Evolutionary conservation across 1,140 invertebrate genomes (phyloP).

Genomic region (Drosophila ironensis): DNA sequence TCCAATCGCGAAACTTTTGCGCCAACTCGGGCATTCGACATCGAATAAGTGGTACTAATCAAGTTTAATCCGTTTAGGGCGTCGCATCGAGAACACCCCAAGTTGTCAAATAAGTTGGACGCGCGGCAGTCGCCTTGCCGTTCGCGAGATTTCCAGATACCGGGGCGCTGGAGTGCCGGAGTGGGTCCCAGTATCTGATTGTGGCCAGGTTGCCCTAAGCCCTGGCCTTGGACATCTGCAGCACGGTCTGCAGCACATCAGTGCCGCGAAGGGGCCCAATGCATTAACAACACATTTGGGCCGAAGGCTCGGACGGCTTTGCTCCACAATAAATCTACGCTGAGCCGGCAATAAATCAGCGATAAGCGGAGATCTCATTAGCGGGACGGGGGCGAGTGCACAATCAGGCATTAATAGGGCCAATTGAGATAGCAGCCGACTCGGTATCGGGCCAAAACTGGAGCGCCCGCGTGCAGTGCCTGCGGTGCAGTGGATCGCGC

Average conservation of each 20-base stretch:
- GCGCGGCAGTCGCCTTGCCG: too few relatives aligned
- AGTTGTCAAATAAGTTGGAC: too few relatives aligned
- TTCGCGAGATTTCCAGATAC: too few relatives aligned
- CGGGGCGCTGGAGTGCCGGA: too few relatives aligned
- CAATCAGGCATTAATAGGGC: background rate
- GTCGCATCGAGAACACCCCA: too few relatives aligned
- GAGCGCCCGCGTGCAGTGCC: background rate
- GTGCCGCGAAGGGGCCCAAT: background rate
- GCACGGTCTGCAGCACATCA: too few relatives aligned
- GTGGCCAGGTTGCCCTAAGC: too few relatives aligned
- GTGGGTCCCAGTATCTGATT: too few relatives aligned
- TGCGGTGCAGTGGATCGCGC: background rate
- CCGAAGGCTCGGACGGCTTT: background rate
- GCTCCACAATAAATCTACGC: background rate
- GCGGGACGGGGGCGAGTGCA: background rate
- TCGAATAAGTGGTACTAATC: too few relatives aligned
- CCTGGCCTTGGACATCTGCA: too few relatives aligned
- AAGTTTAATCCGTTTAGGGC: too few relatives aligned
- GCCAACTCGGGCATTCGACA: too few relatives aligned
- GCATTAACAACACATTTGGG: background rate
- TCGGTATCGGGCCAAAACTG: background rate
- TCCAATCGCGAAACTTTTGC: background rate
- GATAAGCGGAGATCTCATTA: slow-evolving; percentile 1
- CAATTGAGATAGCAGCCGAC: background rate
- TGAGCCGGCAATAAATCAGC: background rate